Base-by-base conservation (phyloP, 2,113 vertebrate species). In the Patagioenas fasciata region DNA sequence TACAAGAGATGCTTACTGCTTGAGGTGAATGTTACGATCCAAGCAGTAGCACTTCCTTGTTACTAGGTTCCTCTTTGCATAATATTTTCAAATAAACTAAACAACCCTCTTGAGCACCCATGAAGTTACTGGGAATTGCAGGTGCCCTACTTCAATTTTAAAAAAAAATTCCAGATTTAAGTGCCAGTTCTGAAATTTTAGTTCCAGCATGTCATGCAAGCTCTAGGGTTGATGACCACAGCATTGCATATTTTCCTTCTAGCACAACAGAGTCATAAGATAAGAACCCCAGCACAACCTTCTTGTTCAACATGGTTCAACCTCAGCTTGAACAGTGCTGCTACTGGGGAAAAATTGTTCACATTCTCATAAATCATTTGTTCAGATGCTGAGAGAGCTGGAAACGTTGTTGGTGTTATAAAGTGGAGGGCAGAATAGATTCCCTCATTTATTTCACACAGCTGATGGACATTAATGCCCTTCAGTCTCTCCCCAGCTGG, bases 401-500 rank as follows among this genome's bases (percentile, higher is more conserved):
- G 53, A 70, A 84, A 70, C 23, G 34, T 9, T 78, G 53, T 10
- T 58, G 69, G 19, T 65, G 65, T 36, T 78, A 53, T 5, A 28
- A 89, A 84, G 5, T 24, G 23, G 72, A 79, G 2, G 9, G 77
- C 32, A 71, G 77, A 75, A 81, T 17, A 81, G 89, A 72, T 79
- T 81, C 61, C 20, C 65, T 81, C 92, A 61, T 71, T 73, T 78
- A 28, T 84, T 91, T 89, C 77, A 79, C 34, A 21, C 23, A 86
- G 42, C 26, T 91, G 83, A 91, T 62, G 69, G 92, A 84, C 38
- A 78, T 14, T n/a, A 75, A 81, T 92, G 53, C 28, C 70, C 73
- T 89, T 92, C 86, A 75, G 57, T 24, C 14, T 93, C 86, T 86
- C 70, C 69, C 48, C 89, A 96, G 83, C 80, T 93, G 91, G 72